phyloP scores from a whole-genome alignment of 2,797 vertebrate genomes.

The Malacoraja senta region DNA sequence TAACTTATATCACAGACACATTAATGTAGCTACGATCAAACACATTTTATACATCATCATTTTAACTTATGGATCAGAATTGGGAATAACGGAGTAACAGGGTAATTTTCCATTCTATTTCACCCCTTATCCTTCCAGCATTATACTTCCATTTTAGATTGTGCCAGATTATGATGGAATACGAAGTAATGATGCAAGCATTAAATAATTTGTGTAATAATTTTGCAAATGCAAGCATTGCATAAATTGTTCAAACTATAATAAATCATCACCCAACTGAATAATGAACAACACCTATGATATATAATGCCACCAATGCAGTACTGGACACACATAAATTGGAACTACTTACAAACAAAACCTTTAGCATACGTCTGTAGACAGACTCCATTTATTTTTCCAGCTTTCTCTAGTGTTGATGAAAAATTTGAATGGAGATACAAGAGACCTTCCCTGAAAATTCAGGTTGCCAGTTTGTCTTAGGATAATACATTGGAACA shows the following conservation, averaged over 20 bases:
- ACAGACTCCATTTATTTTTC: background rate
- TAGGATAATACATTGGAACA: background rate
- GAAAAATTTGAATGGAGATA: background rate
- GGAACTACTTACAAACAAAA: background rate
- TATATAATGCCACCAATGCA: background rate
- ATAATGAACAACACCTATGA: background rate
- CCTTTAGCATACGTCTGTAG: background rate
- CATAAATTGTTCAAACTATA: background rate
- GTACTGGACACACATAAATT: background rate
- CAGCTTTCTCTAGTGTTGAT: background rate
- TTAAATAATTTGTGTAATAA: background rate
- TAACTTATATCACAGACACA: background rate
- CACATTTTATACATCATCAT: background rate
- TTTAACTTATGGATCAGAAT: background rate
- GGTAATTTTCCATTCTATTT: background rate
- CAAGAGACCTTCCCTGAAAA: background rate
- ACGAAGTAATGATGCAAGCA: background rate
- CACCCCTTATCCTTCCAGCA: background rate
- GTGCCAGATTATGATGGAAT: background rate
- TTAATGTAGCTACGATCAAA: background rate
- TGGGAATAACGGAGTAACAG: background rate
- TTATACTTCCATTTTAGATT: background rate
- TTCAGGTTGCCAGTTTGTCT: background rate
- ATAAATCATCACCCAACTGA: slow-evolving; percentile 3
- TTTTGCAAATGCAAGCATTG: background rate